Evolutionary conservation across 2,888 invertebrate genomes (phyloP).

Genomic region (Liopterus haemorrhoidalis): DNA sequence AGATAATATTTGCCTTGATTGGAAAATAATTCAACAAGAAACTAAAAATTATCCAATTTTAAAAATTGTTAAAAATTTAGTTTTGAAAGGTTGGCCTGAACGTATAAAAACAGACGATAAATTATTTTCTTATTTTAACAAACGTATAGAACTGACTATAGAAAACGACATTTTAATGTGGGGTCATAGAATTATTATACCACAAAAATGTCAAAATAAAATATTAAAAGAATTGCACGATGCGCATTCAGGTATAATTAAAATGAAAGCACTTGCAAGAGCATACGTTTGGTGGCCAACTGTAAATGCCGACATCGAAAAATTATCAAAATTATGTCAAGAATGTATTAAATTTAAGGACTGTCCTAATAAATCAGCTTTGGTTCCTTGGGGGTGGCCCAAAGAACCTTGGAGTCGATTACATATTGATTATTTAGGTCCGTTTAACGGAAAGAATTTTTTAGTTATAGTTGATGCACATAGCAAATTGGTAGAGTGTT

Average conservation of each 20-base stretch:
- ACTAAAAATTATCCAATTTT: neutral
- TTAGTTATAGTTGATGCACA: neutral
- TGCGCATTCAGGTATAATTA: conserved; percentile 15
- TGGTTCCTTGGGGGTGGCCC: neutral
- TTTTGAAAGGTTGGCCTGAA: neutral
- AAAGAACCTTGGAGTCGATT: neutral
- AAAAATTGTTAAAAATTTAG: conserved; percentile 2
- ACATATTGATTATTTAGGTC: conserved; percentile 1
- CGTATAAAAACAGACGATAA: neutral
- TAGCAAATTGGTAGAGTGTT: neutral
- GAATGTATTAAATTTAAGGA: conserved; percentile 18
- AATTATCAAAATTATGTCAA: conserved; percentile 11
- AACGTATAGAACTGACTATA: neutral
- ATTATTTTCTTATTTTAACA: neutral
- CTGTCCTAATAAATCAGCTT: conserved; percentile 15
- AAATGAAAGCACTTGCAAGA: no score
- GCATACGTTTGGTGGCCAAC: conserved; percentile 27
- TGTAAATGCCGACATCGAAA: conserved; percentile 20
- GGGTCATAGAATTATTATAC: neutral
- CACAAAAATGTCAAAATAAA: neutral
- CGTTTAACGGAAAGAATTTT: neutral
- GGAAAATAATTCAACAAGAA: conserved; percentile 1
- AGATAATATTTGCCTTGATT: no score
- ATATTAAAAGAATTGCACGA: conserved; percentile 22
- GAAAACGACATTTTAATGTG: neutral